Base-by-base conservation (phyloP, 1,140 invertebrate species). In the Muscidifurax raptorellus region DNA sequence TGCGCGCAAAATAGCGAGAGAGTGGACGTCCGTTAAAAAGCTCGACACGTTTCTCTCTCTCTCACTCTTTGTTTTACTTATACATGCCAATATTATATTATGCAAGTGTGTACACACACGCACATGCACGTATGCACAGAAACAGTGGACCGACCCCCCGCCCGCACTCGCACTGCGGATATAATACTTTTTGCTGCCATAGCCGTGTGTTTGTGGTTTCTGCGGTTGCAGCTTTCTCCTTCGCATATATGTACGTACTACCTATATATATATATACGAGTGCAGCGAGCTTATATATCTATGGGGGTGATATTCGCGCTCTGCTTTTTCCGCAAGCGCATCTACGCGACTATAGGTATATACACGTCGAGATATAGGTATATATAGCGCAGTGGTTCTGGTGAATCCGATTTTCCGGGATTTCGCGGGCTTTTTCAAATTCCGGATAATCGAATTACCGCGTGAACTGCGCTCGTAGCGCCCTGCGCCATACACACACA, bases 1-100 rank as follows among this genome's bases (percentile, higher is more conserved):
- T 0, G 25, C 2, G 28, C 18, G 27, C 10, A n/a, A 59, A 18
- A 59, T 3, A 59, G 52, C n/a, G 18, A 18, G 52, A 4, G 52
- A 7, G 1, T 40, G 28, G n/a, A 44, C 30, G 44, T 72, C 40
- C 44, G 36, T 81, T 74, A 59, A 40, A 81, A 81, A 59, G 44
- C 80, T 47, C 69, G 27, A 81, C 80, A 74, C 80, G 80, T 81
- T 4, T n/a, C 78, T 4, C 77, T 77, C 27, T 30, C 7, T 15
- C 27, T 2, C 4, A n/a, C 71, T 22, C 40, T 25, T 9, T 5
- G 9, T 75, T 75, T 75, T 47, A 75, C 44, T 15, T 47, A n/a
- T n/a, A n/a, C n/a, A n/a, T n/a, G n/a, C n/a, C n/a, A 1, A 47
- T 47, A 47, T 47, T 13, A 18, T 18, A 47, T 44, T 72, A 30